Conservation (phyloP, 2,888 invertebrate genomes). For the Oithona nana region DNA sequence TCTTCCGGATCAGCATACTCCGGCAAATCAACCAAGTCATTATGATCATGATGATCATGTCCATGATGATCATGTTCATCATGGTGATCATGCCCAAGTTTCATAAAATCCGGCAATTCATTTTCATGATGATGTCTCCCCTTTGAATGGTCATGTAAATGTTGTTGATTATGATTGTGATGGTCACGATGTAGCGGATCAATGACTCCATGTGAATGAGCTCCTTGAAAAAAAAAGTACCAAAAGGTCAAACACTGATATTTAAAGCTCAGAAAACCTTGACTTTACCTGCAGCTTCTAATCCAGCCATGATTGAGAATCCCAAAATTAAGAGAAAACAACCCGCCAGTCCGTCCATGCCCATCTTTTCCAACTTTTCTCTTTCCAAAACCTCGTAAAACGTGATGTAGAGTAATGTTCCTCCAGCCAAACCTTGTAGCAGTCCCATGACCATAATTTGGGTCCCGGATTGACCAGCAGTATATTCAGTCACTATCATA, state of each 20-base stretch:
- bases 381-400: slow-evolving; percentile 35
- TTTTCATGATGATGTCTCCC: too few relatives aligned
- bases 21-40: too few relatives aligned
- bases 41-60: too few relatives aligned
- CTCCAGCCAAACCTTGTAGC: slow-evolving; percentile 23
- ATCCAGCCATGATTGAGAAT: slow-evolving; percentile 16
- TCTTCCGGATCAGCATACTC: too few relatives aligned
- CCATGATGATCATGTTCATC: too few relatives aligned
- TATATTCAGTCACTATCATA: slow-evolving; percentile 29
- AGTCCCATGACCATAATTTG: slow-evolving; percentile 29
- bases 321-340: slow-evolving; percentile 16
- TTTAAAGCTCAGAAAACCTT: background rate
- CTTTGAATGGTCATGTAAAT: too few relatives aligned
- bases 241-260: background rate
- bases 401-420: slow-evolving; percentile 35
- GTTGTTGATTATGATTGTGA: too few relatives aligned
- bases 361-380: slow-evolving; percentile 26
- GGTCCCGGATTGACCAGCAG: slow-evolving; percentile 26
- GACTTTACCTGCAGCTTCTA: slow-evolving; percentile 15
- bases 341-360: slow-evolving; percentile 11
- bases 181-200: background rate
- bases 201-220: background rate
- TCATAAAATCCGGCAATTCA: too few relatives aligned
- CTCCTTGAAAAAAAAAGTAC: background rate
- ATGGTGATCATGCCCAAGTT: too few relatives aligned